Percentiles rank a stretch among this genome's conserved stretches.
Conservation (phyloP, 2,888 invertebrate species). For the Listrodromus nycthemerus region DNA sequence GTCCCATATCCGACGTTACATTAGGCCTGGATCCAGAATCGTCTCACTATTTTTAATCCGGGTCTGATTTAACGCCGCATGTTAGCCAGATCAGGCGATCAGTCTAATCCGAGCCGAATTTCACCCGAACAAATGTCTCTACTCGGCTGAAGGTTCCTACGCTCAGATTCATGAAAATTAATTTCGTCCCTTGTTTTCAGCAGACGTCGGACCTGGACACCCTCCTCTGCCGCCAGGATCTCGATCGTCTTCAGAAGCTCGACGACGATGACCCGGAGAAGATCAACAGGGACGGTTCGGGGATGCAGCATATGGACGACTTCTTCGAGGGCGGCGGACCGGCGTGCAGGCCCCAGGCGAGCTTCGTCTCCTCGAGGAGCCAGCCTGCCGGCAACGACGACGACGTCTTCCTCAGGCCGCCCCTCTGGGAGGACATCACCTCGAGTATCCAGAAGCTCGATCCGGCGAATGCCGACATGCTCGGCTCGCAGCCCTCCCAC, state of each 20-base stretch:
- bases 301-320: constrained; percentile 88
- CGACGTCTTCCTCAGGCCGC: constrained; percentile 94
- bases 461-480: constrained; percentile 95
- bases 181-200: constrained; percentile 69
- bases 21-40: no score
- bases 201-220: constrained; percentile 93
- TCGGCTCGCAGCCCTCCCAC: constrained; percentile 89
- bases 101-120: no score
- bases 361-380: constrained; percentile 86
- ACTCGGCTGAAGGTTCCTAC: no score
- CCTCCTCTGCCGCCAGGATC: constrained; percentile 91
- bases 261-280: constrained; percentile 86
- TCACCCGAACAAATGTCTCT: no score
- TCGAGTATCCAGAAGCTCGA: constrained; percentile 96
- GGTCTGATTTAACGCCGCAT: no score
- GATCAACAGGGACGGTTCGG: constrained; percentile 86
- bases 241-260: constrained; percentile 88
- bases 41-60: no score
- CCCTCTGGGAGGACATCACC: constrained; percentile 96
- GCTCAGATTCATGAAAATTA: background rate
- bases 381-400: constrained; percentile 88
- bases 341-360: constrained; percentile 83
- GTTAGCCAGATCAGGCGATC: no score
- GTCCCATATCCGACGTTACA: no score
- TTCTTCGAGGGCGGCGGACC: constrained; percentile 86